These are phyloP conservation scores for Onychorhynchus coronatus DNA, from an alignment of 2,113 vertebrate species.

Conservation along the genomic window DNA sequence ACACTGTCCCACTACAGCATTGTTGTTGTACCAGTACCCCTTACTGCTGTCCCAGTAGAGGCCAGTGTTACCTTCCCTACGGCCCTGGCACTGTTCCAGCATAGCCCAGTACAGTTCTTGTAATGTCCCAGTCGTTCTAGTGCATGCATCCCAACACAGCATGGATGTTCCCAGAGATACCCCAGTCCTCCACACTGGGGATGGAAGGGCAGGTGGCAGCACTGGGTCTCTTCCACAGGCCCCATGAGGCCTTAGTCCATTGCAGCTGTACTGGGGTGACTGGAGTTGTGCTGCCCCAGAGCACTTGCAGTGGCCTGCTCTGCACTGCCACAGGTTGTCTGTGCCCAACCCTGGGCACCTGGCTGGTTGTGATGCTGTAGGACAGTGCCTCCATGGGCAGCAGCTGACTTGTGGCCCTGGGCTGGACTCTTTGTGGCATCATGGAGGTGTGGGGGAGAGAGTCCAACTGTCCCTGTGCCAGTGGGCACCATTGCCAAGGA, in stretches of 20 bases:
- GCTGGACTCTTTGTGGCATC: neutral
- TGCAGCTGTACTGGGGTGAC: neutral
- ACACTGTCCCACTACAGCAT: accelerated
- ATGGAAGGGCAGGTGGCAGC: neutral
- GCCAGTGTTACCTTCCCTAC: neutral
- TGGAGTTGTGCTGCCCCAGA: neutral
- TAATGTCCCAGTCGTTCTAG: too few species aligned
- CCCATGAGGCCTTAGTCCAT: neutral
- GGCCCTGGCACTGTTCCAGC: neutral
- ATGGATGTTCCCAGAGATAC: neutral
- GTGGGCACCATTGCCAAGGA: neutral
- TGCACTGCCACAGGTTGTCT: accelerated
- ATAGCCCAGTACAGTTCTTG: neutral
- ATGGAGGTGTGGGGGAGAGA: accelerated
- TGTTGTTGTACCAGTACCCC: neutral
- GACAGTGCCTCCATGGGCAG: neutral
- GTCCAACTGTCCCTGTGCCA: neutral
- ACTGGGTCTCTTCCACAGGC: neutral
- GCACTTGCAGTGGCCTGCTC: accelerated
- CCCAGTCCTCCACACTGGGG: accelerated
- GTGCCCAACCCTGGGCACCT: accelerated
- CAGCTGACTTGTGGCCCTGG: neutral
- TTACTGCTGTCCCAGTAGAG: neutral
- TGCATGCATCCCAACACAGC: neutral
- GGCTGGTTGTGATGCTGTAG: neutral